A percentile compares a stretch with the other conserved stretches of the same genome.
These are phyloP conservation scores for Drosophila watanabei DNA, from an alignment of 1,140 invertebrate species.

Conservation along the genomic window DNA sequence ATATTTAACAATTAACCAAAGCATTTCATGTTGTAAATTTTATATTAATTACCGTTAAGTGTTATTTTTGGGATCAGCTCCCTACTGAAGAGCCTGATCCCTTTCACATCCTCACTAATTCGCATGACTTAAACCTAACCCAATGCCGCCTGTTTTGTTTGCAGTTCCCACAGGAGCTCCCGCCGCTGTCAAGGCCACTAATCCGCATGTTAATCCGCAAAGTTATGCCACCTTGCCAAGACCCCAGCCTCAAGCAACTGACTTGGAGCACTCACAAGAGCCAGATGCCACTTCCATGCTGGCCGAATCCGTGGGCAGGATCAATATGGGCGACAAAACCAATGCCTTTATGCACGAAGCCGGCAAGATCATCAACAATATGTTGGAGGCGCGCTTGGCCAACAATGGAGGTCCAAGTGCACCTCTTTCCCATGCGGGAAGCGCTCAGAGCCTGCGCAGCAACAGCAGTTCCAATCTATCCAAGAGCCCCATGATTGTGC, in stretches of 20 bases:
- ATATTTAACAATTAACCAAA: neutral
- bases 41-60: neutral
- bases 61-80: conserved; percentile 9
- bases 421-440: conserved; percentile 63
- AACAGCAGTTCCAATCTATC: conserved; percentile 76
- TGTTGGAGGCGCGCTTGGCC: conserved; percentile 76
- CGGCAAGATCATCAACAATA: conserved; percentile 81
- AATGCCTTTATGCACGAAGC: conserved; percentile 81
- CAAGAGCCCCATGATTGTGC: conserved; percentile 79
- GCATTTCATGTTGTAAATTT: conserved; percentile 10
- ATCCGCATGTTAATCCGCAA: conserved; percentile 47
- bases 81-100: conserved; percentile 16
- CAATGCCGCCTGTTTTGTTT: conserved; percentile 20
- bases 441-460: conserved; percentile 67
- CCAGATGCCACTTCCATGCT: conserved; percentile 73
- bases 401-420: conserved; percentile 30
- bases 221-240: conserved; percentile 51
- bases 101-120: conserved; percentile 23
- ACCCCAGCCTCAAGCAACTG: conserved; percentile 45
- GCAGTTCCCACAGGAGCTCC: conserved; percentile 21
- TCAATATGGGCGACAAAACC: conserved; percentile 82
- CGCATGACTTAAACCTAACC: conserved; percentile 35
- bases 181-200: conserved; percentile 49
- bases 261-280: conserved; percentile 26
- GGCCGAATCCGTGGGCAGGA: conserved; percentile 69